Evolutionary conservation across 2,113 vertebrate species (phyloP), one percentile per base, ranked within the genome.

Genomic region (Cyanocitta stelleri): DNA sequence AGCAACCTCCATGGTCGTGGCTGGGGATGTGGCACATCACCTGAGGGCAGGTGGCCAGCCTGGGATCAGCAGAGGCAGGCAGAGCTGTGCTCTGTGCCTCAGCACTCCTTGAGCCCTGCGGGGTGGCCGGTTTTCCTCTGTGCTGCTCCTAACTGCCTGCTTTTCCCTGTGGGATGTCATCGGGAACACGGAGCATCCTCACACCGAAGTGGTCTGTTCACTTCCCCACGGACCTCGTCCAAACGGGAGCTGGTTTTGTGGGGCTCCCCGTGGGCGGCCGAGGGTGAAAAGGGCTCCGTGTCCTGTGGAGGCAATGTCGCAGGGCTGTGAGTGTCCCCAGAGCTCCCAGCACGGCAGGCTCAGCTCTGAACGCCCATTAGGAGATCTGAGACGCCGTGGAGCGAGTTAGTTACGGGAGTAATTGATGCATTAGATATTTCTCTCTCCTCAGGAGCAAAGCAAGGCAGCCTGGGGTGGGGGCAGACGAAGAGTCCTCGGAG

Each of bases 121-220:
- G 54, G 23, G 30, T 26, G 15, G 26, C 44, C 3, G 1, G 14
- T 35, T 73, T 68, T 37, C 48, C 1, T 0, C 68, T 15, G 44
- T 1, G 4, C 54, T 37, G 33, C 61, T 79, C 66, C 66, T 6
- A 1, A 32, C 10, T 13, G 1, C 71, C 63, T 7, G 54, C n/a
- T 72, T 33, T 67, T 56, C 27, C 39, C 43, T 5, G 21, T 0
- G 10, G 59, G 29, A 4, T 8, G 32, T 10, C 8, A 1, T 8
- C 52, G 15, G 58, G 48, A 54, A 0, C 63, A 3, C 32, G 35
- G 43, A 55, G 69, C 85, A 54, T 33, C 69, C 69, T 66, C 69
- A 12, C 37, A 8, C 23, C 27, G 0, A 7, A 14, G 54, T 1
- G 4, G 1, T n/a, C 9, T 4, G 5, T 12, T 22, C 2, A 0